A percentile compares a stretch with the other conserved stretches of the same genome.
Evolutionary conservation across 2,888 invertebrate species (phyloP).

Genomic region (Drosophila falleni): DNA sequence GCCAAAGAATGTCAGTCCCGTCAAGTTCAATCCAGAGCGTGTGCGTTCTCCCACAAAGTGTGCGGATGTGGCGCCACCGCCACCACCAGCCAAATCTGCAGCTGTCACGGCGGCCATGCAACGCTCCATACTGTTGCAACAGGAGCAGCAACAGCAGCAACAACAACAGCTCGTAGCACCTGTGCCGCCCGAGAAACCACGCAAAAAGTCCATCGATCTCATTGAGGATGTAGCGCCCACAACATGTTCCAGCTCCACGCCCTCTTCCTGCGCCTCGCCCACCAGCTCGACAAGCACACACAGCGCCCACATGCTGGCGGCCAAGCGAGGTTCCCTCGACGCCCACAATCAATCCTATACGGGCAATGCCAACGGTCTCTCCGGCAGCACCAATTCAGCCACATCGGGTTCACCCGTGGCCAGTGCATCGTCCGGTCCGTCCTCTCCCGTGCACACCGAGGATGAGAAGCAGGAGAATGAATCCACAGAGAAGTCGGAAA

Average conservation of each 20-base stretch:
- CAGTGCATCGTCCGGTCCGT: conserved; percentile 85
- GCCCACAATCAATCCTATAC: conserved; percentile 42
- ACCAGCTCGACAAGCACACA: conserved; percentile 52
- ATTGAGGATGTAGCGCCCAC: conserved; percentile 75
- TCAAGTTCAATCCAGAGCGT: conserved; percentile 83
- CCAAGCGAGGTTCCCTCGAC: conserved; percentile 81
- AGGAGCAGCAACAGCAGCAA: conserved; percentile 51
- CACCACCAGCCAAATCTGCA: conserved; percentile 82
- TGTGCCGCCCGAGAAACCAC: conserved; percentile 83
- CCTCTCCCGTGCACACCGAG: conserved; percentile 86
- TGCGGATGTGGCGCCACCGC: conserved; percentile 79
- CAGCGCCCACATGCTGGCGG: conserved; percentile 55
- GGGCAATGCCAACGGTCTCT: conserved; percentile 64
- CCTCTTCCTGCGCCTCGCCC: conserved; percentile 73
- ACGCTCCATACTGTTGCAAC: conserved; percentile 76
- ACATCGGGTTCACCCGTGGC: conserved; percentile 83
- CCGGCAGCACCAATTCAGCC: conserved; percentile 77
- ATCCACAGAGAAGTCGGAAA: conserved; percentile 86
- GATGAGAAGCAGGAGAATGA: conserved; percentile 87
- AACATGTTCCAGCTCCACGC: conserved; percentile 66
- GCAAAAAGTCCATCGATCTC: conserved; percentile 84
- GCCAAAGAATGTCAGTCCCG: conserved; percentile 84
- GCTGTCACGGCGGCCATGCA: conserved; percentile 82
- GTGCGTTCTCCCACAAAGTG: conserved; percentile 83
- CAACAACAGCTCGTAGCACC: conserved; percentile 57